phyloP scores from a whole-genome alignment of 2,113 vertebrate genomes.

The Cranoglanis bouderius region DNA sequence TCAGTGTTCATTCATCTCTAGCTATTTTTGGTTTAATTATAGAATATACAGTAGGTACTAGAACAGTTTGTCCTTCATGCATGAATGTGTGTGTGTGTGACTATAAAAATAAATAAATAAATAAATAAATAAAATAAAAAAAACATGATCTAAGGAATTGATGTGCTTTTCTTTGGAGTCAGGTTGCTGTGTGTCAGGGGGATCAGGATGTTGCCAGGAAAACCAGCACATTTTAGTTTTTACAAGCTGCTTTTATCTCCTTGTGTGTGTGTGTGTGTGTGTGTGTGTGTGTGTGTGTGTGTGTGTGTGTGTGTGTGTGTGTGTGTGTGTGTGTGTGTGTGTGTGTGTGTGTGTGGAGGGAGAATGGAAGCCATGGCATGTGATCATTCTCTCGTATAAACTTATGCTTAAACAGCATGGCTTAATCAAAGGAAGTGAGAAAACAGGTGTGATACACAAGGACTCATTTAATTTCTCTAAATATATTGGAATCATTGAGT shows the following conservation, averaged over 20 bases:
- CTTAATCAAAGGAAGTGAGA: not conserved
- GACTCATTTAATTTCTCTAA: conserved; percentile 1
- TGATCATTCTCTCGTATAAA: not conserved
- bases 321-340: conserved; percentile 31
- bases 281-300: conserved; percentile 5
- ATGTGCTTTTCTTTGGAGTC: conserved; percentile 17
- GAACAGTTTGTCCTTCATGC: conserved; percentile 1
- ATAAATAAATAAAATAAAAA: not conserved
- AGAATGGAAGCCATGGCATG: not conserved
- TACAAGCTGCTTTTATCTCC: conserved; percentile 37
- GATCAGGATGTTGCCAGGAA: conserved; percentile 23
- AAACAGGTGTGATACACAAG: conserved; percentile 51
- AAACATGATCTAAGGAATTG: conserved; percentile 19
- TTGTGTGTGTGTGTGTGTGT: conserved; percentile 27
- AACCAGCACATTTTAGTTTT: conserved; percentile 34
- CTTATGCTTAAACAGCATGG: not conserved
- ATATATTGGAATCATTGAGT: conserved; percentile 27
- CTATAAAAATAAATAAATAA: not conserved
- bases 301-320: not conserved
- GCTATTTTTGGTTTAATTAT: not conserved
- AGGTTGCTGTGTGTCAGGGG: not conserved
- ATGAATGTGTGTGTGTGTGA: not conserved
- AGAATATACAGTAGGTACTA: not conserved
- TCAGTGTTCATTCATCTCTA: not conserved
- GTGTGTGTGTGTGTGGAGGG: not conserved